Evolutionary conservation across 2,888 invertebrate genomes (phyloP), one percentile per base, ranked within the genome.

Genomic region (Cantharis flavilabris): DNA sequence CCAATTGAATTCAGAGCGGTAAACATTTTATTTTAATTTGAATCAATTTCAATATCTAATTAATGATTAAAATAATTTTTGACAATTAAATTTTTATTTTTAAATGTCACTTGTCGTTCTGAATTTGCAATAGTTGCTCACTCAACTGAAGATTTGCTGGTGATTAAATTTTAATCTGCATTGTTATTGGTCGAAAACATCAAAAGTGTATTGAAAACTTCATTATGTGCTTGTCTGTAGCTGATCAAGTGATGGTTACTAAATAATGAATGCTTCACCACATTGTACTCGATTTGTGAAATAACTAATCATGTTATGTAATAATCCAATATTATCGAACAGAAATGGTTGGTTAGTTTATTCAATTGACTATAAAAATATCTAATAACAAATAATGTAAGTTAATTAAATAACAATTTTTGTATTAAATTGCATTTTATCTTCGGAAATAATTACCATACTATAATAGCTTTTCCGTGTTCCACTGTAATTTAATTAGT

Each of bases 401-500:
- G n/a, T 49, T 49, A n/a, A 49, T 49, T 49, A n/a, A 49, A n/a
- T 49, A 49, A 49, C n/a, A 5, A 49, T n/a, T 49, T 33, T n/a
- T 9, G 5, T n/a, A 49, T n/a, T 49, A 5, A n/a, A 49, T 7
- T n/a, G n/a, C n/a, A 49, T 49, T 49, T 49, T 49, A 49, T n/a
- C 49, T 9, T 49, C 7, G n/a, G 7, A 49, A 49, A n/a, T 49
- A n/a, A n/a, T n/a, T n/a, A 7, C n/a, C n/a, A 9, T 5, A n/a
- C 49, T 9, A 9, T 26, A 49, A n/a, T n/a, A 49, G n/a, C 49
- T n/a, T 49, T 49, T 49, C 9, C 2, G n/a, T n/a, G 49, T n/a
- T 49, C n/a, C n/a, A 9, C 71, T 28, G 49, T 75, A 77, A 77
- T 70, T 77, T 62, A 71, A 71, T 77, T 77, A 77, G 64, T 69